These are phyloP conservation scores for Caradrina kadenii DNA, from an alignment of 2,888 invertebrate species.

Conservation along the genomic window DNA sequence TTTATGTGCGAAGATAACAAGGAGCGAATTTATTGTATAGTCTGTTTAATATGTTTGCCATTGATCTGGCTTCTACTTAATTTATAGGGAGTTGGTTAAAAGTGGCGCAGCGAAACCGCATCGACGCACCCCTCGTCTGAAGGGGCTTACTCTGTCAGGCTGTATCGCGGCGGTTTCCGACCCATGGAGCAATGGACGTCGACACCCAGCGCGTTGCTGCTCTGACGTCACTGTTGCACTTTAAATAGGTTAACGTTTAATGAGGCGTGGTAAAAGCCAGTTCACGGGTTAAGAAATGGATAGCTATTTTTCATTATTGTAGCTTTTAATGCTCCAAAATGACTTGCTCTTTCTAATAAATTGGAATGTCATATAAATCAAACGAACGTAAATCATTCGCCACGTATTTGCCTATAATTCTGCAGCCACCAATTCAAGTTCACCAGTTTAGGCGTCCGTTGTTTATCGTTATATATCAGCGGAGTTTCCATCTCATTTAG, in stretches of 20 bases:
- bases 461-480: conserved; percentile 75
- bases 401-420: conserved; percentile 50
- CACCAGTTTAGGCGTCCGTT: conserved; percentile 64
- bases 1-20: conserved; percentile 62
- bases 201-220: conserved; percentile 48
- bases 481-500: conserved; percentile 83
- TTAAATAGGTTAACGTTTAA: conserved; percentile 62
- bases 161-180: conserved; percentile 62
- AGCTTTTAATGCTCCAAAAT: conserved; percentile 39
- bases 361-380: conserved; percentile 24
- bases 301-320: conserved; percentile 36
- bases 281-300: conserved; percentile 35
- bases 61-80: conserved; percentile 57
- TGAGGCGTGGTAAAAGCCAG: conserved; percentile 52
- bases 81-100: conserved; percentile 55
- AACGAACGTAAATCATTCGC: conserved; percentile 49
- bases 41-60: conserved; percentile 48
- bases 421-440: conserved; percentile 45
- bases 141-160: conserved; percentile 55
- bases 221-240: conserved; percentile 62
- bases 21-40: conserved; percentile 56
- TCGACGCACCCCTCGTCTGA: conserved; percentile 54
- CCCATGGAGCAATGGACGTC: conserved; percentile 60
- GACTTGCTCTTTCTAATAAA: conserved; percentile 33
- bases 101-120: conserved; percentile 52